These are phyloP conservation scores for Lacerta agilis DNA, from an alignment of 2,797 vertebrate genomes.

Conservation along the genomic window DNA sequence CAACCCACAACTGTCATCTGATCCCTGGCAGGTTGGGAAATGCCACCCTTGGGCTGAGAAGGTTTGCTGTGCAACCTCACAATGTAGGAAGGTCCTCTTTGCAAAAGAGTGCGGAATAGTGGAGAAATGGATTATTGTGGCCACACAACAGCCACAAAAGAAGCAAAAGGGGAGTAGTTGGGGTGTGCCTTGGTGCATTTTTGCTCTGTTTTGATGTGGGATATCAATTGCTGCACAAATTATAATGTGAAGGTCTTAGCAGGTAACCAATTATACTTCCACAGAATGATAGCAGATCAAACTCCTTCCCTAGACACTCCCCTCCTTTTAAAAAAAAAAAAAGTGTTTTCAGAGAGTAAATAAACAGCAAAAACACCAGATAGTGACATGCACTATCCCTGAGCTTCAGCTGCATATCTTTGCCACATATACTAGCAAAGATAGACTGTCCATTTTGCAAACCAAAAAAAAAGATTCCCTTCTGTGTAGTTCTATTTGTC, in stretches of 20 bases:
- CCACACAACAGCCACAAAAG: not conserved
- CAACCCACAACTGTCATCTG: no score
- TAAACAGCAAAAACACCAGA: not conserved
- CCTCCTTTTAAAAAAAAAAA: not conserved
- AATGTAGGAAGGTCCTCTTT: not conserved
- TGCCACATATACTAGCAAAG: not conserved
- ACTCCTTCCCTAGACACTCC: not conserved
- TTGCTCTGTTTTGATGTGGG: not conserved
- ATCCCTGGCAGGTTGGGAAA: no score
- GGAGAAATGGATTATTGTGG: not conserved
- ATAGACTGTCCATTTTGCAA: not conserved
- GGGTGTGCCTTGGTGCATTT: not conserved
- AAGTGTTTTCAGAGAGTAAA: not conserved
- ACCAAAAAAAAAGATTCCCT: not conserved
- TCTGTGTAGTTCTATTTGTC: not conserved
- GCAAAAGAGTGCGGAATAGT: not conserved
- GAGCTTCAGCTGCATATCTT: not conserved
- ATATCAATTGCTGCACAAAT: no score
- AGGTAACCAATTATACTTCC: not conserved
- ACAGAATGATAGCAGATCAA: not conserved
- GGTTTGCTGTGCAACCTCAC: not conserved
- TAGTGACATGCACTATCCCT: not conserved
- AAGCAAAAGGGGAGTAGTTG: not conserved
- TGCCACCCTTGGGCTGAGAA: no score
- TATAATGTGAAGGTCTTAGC: not conserved